These are phyloP conservation scores for Zaprionus gabonicus DNA, from an alignment of 1,140 invertebrate genomes.

Conservation along the genomic window DNA sequence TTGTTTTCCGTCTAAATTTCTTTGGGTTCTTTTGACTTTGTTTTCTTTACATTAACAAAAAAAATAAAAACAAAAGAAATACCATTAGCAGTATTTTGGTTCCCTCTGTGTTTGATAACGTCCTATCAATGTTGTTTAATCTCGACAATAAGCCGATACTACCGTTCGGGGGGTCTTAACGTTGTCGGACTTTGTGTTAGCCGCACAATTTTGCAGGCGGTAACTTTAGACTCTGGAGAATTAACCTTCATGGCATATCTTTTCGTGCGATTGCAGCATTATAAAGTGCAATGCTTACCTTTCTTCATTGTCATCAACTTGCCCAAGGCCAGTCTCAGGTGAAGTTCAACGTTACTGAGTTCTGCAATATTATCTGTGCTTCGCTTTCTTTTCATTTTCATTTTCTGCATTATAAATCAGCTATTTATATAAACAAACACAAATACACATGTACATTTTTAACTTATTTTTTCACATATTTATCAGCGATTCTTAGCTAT, in stretches of 20 bases:
- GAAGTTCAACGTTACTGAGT: slow-evolving; percentile 57
- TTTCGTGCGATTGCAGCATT: slow-evolving; percentile 54
- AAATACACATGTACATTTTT: slow-evolving; percentile 16
- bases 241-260: slow-evolving; percentile 13
- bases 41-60: slow-evolving; percentile 11
- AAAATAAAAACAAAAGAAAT: slow-evolving; percentile 20
- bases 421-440: not conserved
- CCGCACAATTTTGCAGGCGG: slow-evolving; percentile 6
- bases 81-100: slow-evolving; percentile 10
- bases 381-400: not conserved
- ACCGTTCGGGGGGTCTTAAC: slow-evolving; percentile 6
- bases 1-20: not conserved
- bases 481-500: slow-evolving; percentile 60
- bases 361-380: slow-evolving; percentile 25
- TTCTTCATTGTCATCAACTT: slow-evolving; percentile 46
- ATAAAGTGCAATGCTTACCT: slow-evolving; percentile 43
- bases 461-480: slow-evolving; percentile 40
- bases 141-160: slow-evolving; percentile 32
- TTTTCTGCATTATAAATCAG: not conserved
- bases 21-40: slow-evolving; percentile 29
- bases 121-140: slow-evolving; percentile 34
- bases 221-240: not conserved
- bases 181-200: slow-evolving; percentile 22
- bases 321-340: slow-evolving; percentile 47
- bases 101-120: slow-evolving; percentile 24